Evolutionary conservation across 2,888 invertebrate species (phyloP).

Genomic region (Eupithecia abbreviata): DNA sequence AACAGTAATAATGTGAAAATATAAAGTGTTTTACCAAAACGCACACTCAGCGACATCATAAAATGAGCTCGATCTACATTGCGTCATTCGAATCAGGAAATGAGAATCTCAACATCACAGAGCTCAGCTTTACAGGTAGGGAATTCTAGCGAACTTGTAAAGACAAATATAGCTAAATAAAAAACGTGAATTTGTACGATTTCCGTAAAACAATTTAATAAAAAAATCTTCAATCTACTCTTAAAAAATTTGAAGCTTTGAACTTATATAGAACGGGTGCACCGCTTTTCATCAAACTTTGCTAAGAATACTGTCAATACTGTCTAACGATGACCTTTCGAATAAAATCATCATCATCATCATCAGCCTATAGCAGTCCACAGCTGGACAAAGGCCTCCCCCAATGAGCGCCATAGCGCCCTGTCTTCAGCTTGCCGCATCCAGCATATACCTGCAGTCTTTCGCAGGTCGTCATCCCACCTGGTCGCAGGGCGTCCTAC

Average conservation of each 20-base stretch:
- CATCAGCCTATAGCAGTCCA: too few relatives aligned
- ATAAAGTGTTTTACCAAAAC: slow-evolving; percentile 3
- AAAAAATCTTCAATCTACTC: neutral
- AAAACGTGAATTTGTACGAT: neutral
- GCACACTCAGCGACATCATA: slow-evolving; percentile 7
- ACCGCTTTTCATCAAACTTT: neutral
- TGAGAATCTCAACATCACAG: slow-evolving; percentile 36
- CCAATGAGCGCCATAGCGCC: too few relatives aligned
- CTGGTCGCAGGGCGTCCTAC: too few relatives aligned
- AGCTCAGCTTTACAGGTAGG: slow-evolving; percentile 3
- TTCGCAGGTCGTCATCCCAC: too few relatives aligned
- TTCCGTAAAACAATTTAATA: neutral
- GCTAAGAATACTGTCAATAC: neutral
- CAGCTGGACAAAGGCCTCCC: too few relatives aligned
- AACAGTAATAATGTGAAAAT: neutral
- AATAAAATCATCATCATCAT: too few relatives aligned
- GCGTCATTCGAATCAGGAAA: slow-evolving; percentile 29
- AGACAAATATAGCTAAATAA: neutral
- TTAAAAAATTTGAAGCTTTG: neutral
- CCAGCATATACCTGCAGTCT: too few relatives aligned
- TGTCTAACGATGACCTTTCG: too few relatives aligned
- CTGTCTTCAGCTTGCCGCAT: too few relatives aligned
- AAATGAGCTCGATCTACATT: slow-evolving; percentile 24
- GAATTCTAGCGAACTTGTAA: neutral
- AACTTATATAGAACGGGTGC: neutral